Conservation (phyloP, 2,888 invertebrate genomes). For the Trilocha varians region DNA sequence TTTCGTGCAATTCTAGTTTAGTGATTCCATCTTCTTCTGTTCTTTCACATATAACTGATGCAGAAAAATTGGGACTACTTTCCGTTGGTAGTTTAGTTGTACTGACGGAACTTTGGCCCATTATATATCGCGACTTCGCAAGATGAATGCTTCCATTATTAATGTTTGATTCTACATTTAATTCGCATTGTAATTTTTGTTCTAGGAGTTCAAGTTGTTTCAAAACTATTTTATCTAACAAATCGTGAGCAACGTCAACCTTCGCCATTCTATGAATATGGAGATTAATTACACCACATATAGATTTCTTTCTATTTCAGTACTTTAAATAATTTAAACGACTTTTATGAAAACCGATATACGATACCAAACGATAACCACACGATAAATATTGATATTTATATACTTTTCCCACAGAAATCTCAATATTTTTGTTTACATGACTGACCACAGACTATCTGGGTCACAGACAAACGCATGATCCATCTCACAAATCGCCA, state of each 20-base stretch:
- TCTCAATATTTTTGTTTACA: no score
- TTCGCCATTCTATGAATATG: no score
- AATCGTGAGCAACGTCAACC: conserved; percentile 59
- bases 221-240: conserved; percentile 80
- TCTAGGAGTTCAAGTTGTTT: conserved; percentile 82
- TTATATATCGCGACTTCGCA: conserved; percentile 84
- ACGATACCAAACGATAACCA: no score
- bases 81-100: conserved; percentile 80
- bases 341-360: no score
- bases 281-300: no score
- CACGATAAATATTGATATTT: no score
- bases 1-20: conserved; percentile 48
- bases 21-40: conserved; percentile 54
- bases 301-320: no score
- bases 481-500: no score
- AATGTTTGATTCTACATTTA: conserved; percentile 79
- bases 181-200: conserved; percentile 77
- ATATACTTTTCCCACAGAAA: no score
- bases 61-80: conserved; percentile 62
- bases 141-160: conserved; percentile 81
- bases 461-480: no score
- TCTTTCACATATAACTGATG: conserved; percentile 44
- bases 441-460: no score
- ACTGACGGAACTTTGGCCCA: conserved; percentile 83
- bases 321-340: no score